phyloP scores from a whole-genome alignment of 2,113 vertebrate genomes.

The Ptyas mucosa region DNA sequence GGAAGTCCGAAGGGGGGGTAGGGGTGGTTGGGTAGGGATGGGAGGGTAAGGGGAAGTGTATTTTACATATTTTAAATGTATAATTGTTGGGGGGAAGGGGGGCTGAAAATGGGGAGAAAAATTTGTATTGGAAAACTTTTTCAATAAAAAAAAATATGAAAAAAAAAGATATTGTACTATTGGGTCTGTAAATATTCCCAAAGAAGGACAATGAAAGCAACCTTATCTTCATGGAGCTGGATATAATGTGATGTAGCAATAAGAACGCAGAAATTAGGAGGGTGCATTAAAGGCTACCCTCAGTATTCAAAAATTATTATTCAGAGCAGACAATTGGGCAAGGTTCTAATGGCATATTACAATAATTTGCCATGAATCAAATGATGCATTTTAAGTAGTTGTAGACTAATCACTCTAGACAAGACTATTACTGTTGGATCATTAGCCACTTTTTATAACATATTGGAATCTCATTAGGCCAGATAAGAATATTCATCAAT shows the following conservation, averaged over 20 bases:
- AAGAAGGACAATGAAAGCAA: neutral
- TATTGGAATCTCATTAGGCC: neutral
- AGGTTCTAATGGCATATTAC: neutral
- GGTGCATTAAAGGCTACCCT: neutral
- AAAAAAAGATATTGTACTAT: neutral
- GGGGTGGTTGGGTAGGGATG: too few relatives aligned
- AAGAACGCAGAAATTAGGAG: neutral
- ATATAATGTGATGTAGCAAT: neutral
- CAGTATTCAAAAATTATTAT: neutral
- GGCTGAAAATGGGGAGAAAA: too few relatives aligned
- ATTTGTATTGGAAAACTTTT: too few relatives aligned
- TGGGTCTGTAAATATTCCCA: neutral
- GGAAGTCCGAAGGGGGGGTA: too few relatives aligned
- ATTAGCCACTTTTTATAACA: neutral
- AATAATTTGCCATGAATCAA: neutral
- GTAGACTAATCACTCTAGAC: neutral
- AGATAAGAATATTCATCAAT: neutral
- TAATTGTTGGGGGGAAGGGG: too few relatives aligned
- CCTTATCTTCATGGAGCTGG: neutral
- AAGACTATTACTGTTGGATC: neutral
- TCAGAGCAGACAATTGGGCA: neutral
- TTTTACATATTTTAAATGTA: too few relatives aligned
- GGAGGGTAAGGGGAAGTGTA: too few relatives aligned
- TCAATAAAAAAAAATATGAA: too few relatives aligned
- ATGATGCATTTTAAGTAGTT: neutral